Conservation (phyloP, 2,888 invertebrate species). For the Tanytarsus gracilentus region DNA sequence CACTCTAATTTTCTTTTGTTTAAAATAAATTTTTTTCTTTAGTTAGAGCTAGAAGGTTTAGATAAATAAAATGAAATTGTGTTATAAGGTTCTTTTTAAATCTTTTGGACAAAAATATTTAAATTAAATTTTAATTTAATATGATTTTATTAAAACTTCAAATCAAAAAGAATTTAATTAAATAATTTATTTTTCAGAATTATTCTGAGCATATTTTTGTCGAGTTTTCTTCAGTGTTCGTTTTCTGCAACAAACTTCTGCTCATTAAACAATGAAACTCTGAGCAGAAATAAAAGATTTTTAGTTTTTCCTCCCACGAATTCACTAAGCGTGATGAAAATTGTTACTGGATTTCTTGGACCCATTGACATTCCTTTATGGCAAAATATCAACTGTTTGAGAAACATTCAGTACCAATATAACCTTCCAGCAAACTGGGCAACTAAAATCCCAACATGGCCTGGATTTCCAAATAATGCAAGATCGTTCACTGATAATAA, state of each 20-base stretch:
- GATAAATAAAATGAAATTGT: too few relatives aligned
- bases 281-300: neutral
- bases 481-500: neutral
- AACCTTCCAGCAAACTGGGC: constrained; percentile 1
- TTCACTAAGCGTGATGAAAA: neutral
- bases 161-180: neutral
- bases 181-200: neutral
- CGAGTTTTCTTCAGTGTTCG: neutral
- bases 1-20: too few relatives aligned
- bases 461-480: too few relatives aligned
- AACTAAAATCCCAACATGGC: neutral
- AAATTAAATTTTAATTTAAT: too few relatives aligned
- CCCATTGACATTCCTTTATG: constrained; percentile 22
- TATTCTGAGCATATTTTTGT: too few relatives aligned
- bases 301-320: neutral
- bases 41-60: too few relatives aligned
- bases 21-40: too few relatives aligned
- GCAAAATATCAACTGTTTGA: constrained; percentile 24
- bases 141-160: too few relatives aligned
- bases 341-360: constrained; percentile 14
- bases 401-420: constrained; percentile 28
- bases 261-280: neutral
- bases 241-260: neutral
- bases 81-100: too few relatives aligned
- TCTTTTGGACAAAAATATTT: too few relatives aligned